Evolutionary conservation across 1,140 invertebrate species (phyloP).

Genomic region (Patella vulgata): DNA sequence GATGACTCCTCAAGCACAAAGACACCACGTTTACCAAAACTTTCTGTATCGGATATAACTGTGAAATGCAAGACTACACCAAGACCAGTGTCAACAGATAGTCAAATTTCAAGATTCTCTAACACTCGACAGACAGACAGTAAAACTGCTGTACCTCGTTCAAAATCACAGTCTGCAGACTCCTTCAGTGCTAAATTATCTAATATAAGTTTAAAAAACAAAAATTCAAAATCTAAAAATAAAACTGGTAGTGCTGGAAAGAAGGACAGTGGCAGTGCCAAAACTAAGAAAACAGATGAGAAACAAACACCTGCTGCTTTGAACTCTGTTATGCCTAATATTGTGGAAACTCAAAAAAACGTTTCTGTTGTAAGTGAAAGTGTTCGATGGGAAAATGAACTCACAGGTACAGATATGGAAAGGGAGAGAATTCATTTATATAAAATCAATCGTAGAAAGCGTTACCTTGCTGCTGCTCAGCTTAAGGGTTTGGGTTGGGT

Average conservation of each 20-base stretch:
- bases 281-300: conserved; percentile 8
- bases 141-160: too few relatives aligned
- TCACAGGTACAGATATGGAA: conserved; percentile 50
- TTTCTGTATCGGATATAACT: too few relatives aligned
- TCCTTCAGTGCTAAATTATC: conserved; percentile 19
- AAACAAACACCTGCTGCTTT: background rate
- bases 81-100: too few relatives aligned
- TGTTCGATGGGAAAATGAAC: conserved; percentile 53
- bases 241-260: conserved; percentile 27
- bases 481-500: conserved; percentile 58
- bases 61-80: too few relatives aligned
- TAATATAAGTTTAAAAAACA: conserved; percentile 17
- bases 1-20: too few relatives aligned
- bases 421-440: conserved; percentile 51
- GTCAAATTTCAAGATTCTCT: too few relatives aligned
- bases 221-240: conserved; percentile 23
- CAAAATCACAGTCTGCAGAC: background rate
- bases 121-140: too few relatives aligned
- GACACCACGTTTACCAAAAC: too few relatives aligned
- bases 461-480: conserved; percentile 55
- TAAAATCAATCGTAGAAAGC: conserved; percentile 60
- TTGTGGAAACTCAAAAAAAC: too few relatives aligned
- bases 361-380: conserved; percentile 35
- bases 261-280: conserved; percentile 16
- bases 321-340: background rate